Percentiles rank a stretch among this genome's conserved stretches.
Evolutionary conservation across 2,797 vertebrate species (phyloP).

Genomic region (Saxicola maurus): DNA sequence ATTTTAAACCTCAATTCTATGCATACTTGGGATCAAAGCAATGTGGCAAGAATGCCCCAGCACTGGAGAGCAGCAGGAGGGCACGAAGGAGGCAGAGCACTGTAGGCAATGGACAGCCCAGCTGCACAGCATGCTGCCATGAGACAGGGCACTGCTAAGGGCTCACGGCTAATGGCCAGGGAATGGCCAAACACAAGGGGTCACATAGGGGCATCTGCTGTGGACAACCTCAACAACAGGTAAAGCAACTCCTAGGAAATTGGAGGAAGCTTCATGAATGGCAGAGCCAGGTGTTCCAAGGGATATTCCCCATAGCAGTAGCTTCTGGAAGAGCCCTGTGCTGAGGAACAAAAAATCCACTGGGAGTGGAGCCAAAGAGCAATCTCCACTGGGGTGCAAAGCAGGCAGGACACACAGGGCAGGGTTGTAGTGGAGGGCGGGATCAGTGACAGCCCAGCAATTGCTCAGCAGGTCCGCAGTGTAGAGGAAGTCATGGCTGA

Average conservation of each 20-base stretch:
- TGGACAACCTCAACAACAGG: rapidly evolving
- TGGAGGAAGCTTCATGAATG: neutral
- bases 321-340: neutral
- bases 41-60: neutral
- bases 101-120: rapidly evolving
- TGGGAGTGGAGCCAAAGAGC: rapidly evolving
- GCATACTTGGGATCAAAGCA: neutral
- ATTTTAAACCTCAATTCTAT: neutral
- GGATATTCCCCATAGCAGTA: too few relatives aligned
- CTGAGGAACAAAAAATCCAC: neutral
- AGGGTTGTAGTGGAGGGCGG: neutral
- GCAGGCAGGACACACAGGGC: too few relatives aligned
- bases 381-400: rapidly evolving
- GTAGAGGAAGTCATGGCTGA: too few relatives aligned
- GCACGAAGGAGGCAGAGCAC: neutral
- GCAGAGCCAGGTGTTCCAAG: neutral
- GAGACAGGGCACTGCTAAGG: rapidly evolving
- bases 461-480: rapidly evolving
- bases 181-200: neutral
- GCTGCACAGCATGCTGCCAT: neutral
- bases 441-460: neutral
- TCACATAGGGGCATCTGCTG: neutral
- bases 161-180: neutral
- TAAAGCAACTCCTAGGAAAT: neutral
- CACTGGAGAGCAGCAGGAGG: rapidly evolving